Conservation (phyloP, 2,888 invertebrate species). For the Nomada goodeniana region DNA sequence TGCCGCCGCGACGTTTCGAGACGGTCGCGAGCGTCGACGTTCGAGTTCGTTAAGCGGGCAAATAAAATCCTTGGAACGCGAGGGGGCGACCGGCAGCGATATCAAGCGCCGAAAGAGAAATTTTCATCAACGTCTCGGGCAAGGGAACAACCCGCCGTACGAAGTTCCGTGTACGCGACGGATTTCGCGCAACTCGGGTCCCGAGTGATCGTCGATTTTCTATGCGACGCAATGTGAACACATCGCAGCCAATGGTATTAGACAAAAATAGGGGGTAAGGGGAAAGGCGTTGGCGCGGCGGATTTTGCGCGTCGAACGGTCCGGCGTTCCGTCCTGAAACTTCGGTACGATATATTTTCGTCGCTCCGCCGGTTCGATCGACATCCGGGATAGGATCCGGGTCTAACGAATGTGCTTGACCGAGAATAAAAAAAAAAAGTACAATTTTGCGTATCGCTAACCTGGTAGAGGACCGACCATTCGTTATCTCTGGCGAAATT, state of each 20-base stretch:
- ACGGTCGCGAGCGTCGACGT: conserved; percentile 8
- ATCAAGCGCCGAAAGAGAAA: not conserved
- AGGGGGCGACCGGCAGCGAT: not conserved
- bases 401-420: conserved; percentile 15
- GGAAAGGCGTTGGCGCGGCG: not conserved
- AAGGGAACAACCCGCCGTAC: not conserved
- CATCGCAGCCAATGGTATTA: not conserved
- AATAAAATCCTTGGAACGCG: conserved; percentile 15
- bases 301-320: not conserved
- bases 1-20: conserved; percentile 5
- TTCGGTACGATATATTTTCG: not conserved
- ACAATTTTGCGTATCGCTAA: not conserved
- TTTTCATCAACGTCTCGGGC: not conserved
- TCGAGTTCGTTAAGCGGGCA: conserved; percentile 37
- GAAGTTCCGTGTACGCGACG: too few relatives aligned
- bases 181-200: not conserved
- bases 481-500: conserved; percentile 18
- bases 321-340: not conserved
- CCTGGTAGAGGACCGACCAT: not conserved
- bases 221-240: not conserved
- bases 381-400: not conserved
- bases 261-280: not conserved
- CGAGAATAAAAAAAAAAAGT: not conserved
- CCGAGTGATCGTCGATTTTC: not conserved
- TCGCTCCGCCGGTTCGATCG: conserved; percentile 13